Conservation (phyloP, 2,888 invertebrate species). For the Himalopsyche japonica region DNA sequence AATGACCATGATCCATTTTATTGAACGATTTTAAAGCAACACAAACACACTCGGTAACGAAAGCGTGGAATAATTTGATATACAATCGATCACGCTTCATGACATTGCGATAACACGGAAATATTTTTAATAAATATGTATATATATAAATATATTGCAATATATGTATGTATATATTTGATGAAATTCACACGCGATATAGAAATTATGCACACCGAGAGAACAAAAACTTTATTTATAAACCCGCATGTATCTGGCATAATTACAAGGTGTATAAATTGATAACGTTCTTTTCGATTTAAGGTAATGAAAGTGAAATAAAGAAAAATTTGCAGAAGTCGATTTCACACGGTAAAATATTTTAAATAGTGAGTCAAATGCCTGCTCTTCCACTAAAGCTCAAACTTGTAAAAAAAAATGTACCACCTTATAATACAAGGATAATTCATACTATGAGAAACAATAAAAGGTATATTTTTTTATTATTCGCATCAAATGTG, state of each 20-base stretch:
- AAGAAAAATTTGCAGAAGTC: no score
- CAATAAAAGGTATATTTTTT: no score
- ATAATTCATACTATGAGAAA: no score
- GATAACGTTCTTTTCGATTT: no score
- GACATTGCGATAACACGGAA: neutral
- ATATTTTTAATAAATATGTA: neutral
- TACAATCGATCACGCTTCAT: neutral
- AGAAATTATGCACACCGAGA: neutral
- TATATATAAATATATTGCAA: neutral
- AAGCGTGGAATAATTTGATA: neutral
- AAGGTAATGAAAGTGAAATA: no score
- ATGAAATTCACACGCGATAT: neutral
- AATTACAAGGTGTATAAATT: no score
- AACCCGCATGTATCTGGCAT: neutral
- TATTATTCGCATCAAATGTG: no score
- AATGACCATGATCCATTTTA: neutral
- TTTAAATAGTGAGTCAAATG: no score
- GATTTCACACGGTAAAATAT: no score
- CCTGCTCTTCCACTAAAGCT: no score
- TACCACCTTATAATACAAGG: no score
- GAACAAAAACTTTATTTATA: neutral
- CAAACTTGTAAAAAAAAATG: no score
- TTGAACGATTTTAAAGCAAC: neutral
- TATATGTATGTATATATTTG: neutral
- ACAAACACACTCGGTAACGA: neutral